Evolutionary conservation across 1,140 invertebrate genomes (phyloP).

Genomic region (Cephus cinctus): DNA sequence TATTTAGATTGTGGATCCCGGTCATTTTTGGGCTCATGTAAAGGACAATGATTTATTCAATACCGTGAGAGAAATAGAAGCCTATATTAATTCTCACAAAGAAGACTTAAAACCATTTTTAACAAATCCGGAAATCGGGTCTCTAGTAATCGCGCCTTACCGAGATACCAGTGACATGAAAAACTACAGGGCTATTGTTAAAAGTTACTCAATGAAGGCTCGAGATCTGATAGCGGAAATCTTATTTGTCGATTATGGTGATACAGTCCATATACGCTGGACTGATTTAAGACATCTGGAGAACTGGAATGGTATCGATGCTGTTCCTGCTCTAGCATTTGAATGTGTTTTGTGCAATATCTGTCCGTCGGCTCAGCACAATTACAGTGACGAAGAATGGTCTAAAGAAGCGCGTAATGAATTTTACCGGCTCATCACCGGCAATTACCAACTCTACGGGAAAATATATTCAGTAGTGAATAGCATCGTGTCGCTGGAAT

Average conservation of each 20-base stretch:
- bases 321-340: constrained; percentile 63
- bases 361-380: constrained; percentile 62
- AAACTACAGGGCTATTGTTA: constrained; percentile 48
- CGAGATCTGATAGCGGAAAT: constrained; percentile 51
- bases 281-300: constrained; percentile 26
- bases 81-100: constrained; percentile 36
- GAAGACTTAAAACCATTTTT: constrained; percentile 31
- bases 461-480: constrained; percentile 80
- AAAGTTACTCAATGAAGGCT: constrained; percentile 17
- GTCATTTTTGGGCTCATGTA: constrained; percentile 64
- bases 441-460: constrained; percentile 19
- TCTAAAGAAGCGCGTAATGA: constrained; percentile 53
- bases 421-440: constrained; percentile 50
- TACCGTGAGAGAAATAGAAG: constrained; percentile 31
- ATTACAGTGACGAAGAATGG: constrained; percentile 62
- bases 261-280: constrained; percentile 46
- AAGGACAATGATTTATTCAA: constrained; percentile 42
- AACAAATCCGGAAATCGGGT: constrained; percentile 21
- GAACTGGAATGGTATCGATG: constrained; percentile 18
- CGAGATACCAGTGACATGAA: constrained; percentile 25
- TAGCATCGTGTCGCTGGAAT: constrained; percentile 66
- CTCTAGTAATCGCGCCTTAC: constrained; percentile 42
- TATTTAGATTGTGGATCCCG: constrained; percentile 56
- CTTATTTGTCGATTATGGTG: constrained; percentile 81
- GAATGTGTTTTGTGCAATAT: constrained; percentile 70